Evolutionary conservation across 2,888 invertebrate species (phyloP), one percentile per base, ranked within the genome.

Genomic region (Drosophila gaucha): DNA sequence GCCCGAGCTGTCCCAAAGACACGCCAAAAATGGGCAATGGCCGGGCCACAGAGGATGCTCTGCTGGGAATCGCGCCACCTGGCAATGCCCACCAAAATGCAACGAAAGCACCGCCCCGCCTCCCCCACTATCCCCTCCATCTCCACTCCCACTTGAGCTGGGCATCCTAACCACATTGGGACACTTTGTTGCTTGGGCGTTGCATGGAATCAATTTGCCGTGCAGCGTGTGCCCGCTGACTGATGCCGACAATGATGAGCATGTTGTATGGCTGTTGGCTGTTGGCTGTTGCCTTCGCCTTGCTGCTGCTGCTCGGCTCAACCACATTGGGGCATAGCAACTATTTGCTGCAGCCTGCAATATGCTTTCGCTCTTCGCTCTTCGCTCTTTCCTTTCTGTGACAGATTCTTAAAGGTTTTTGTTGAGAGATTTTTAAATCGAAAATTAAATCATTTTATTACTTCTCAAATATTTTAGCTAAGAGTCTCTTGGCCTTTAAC

Each of bases 21-120:
- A 72, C 72, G 55, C 64, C 64, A 47, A 57, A 43, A 54, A 33
- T 46, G 57, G 57, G 46, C 59, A 49, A 36, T 46, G 52, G 49
- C 38, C 43, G 33, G 28, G 44, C 50, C 59, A 44, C 6, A 28
- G 28, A 31, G 57, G 38, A 20, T 31, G 39, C 52, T 35, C 59
- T 67, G 71, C 59, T 82, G 80, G 76, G 80, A 80, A 80, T 44
- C 67, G 63, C 60, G 78, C 74, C 80, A 80, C 80, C 83, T 80
- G 79, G 66, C 71, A 66, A 22, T 56, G 54, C 31, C 70, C 49
- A 70, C 65, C 67, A 62, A 71, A 72, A 62, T 71, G 71, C 71
- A 70, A 46, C 56, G 56, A 24, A 24, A 14, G 58, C 46, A 5
- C 6, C 16, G 6, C 39, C 9, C 47, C 31, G 28, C 46, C 12